Evolutionary conservation across 2,797 vertebrate species (phyloP).

Genomic region (Hoplostethus mediterraneus): DNA sequence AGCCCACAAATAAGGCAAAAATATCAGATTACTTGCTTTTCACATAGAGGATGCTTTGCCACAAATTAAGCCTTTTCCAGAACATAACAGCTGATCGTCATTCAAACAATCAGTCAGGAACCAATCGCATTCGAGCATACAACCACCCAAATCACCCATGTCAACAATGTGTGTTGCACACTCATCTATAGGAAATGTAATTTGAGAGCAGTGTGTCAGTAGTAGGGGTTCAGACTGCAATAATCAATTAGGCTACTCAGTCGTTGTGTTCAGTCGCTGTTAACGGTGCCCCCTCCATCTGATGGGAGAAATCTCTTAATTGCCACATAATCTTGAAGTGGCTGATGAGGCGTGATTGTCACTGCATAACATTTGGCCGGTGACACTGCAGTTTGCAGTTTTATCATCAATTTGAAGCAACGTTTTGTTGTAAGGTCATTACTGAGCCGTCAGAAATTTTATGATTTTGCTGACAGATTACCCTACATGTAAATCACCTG

Average conservation of each 20-base stretch:
- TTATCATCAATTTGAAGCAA: no score
- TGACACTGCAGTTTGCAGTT: no score
- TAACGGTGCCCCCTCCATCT: no score
- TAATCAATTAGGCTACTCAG: not conserved
- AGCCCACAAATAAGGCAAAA: not conserved
- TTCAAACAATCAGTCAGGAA: slow-evolving; percentile 14
- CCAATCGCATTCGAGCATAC: slow-evolving; percentile 7
- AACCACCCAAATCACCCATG: slow-evolving; percentile 1
- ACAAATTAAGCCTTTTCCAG: not conserved
- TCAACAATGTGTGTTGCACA: not conserved
- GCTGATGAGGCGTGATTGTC: no score
- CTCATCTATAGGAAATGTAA: slow-evolving; percentile 2
- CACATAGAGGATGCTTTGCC: not conserved
- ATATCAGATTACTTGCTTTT: not conserved
- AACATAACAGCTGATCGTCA: slow-evolving; percentile 11
- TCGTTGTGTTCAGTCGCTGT: slow-evolving; percentile 1
- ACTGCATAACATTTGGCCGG: no score
- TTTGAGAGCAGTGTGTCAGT: no score
- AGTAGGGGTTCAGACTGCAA: not conserved
- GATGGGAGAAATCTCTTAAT: no score
- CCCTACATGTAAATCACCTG: no score
- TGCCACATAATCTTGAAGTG: no score
- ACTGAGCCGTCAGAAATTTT: no score
- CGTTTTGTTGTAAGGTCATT: no score
- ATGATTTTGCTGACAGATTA: no score